Percentiles rank a stretch among this genome's conserved stretches.
Conservation (phyloP, 2,797 vertebrate genomes). For the Hydrocynus forskahlii region DNA sequence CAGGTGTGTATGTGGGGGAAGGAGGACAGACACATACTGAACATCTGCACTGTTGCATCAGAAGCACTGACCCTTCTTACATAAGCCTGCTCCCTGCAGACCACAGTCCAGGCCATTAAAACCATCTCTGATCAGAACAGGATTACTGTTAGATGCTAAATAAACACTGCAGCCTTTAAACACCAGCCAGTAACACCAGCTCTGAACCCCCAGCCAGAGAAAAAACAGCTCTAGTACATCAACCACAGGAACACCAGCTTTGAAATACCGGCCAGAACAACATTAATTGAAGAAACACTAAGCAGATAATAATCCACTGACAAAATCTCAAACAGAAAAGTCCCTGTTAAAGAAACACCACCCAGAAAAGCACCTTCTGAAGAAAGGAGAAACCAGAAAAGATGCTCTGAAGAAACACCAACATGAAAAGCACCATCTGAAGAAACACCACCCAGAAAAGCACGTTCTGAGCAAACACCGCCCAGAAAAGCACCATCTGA, state of each 20-base stretch:
- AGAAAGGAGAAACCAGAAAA: too few relatives aligned
- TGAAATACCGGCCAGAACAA: background rate
- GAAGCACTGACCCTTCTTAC: slow-evolving; percentile 40
- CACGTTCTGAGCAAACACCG: too few relatives aligned
- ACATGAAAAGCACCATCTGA: background rate
- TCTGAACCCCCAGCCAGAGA: background rate
- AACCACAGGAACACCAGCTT: background rate
- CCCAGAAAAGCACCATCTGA: background rate
- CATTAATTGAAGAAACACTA: background rate
- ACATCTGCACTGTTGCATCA: slow-evolving; percentile 44
- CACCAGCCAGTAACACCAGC: slow-evolving; percentile 13
- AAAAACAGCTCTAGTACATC: background rate
- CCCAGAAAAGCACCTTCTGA: too few relatives aligned
- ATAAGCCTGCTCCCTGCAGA: slow-evolving; percentile 36
- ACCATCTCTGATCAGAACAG: slow-evolving; percentile 40
- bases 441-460: background rate
- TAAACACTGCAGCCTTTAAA: background rate
- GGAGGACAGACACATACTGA: background rate
- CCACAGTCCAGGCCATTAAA: slow-evolving; percentile 33
- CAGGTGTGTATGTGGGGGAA: background rate
- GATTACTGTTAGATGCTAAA: slow-evolving; percentile 27
- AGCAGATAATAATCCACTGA: background rate
- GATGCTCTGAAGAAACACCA: background rate
- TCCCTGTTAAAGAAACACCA: background rate
- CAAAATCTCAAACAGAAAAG: background rate